These are phyloP conservation scores for Lasioglossum malachurum DNA, from an alignment of 2,888 invertebrate genomes.

Conservation along the genomic window DNA sequence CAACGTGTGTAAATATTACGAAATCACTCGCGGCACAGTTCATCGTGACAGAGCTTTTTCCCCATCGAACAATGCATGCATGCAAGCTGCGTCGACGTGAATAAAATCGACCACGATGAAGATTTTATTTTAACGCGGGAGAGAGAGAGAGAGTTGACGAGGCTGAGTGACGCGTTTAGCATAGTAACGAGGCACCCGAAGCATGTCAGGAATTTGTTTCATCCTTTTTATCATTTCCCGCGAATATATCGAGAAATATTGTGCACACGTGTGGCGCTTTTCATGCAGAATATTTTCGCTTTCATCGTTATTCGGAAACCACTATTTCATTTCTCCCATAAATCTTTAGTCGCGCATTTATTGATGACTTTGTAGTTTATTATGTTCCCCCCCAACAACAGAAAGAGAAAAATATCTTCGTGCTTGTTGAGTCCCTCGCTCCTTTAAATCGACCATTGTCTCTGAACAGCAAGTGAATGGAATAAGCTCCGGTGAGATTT, in stretches of 20 bases:
- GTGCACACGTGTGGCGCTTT: not conserved
- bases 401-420: not conserved
- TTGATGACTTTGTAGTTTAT: not conserved
- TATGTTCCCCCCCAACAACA: not conserved
- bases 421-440: not conserved
- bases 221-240: conserved; percentile 14
- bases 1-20: not conserved
- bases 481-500: not conserved
- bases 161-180: conserved; percentile 14
- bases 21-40: not conserved
- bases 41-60: not conserved
- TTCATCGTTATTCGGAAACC: not conserved
- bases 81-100: not conserved
- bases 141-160: not conserved
- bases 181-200: conserved; percentile 4
- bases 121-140: conserved; percentile 5
- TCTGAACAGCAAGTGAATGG: not conserved
- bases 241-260: not conserved
- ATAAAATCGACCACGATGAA: not conserved
- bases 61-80: not conserved
- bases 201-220: conserved; percentile 23
- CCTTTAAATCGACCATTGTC: not conserved
- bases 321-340: not conserved
- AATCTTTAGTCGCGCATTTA: not conserved
- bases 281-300: not conserved